Base-by-base conservation (phyloP, 2,888 invertebrate species). In the Drosophila setosimentum region DNA sequence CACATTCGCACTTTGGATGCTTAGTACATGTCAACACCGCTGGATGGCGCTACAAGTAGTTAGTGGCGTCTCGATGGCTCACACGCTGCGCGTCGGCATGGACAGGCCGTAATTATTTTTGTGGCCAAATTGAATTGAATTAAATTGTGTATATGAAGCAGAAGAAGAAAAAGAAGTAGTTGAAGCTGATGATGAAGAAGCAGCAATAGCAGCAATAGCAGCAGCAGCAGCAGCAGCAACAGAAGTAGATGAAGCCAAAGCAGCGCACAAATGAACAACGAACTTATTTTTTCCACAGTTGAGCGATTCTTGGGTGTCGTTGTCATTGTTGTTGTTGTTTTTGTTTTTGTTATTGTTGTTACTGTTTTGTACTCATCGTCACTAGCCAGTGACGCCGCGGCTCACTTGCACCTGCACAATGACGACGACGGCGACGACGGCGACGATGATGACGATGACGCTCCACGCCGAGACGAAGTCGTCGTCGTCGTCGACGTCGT, bases 61-160 rank as follows among this genome's bases (percentile, higher is more conserved):
- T 61, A 50, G 61, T 27, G 45, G 45, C 45, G 45, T 45, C 45
- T 55, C 54, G 18, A 60, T 49, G 48, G 74, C 73, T 87, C 88
- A 82, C 88, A 88, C 86, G 87, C 78, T 83, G 87, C 87, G 87
- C 87, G 88, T 88, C 78, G 84, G 78, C 82, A 76, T 86, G 87
- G 88, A 80, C 88, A 88, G 86, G 73, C 77, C 78, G 88, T 88
- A 88, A 87, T 87, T 87, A 84, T 82, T 84, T 82, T 80, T 87
- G 85, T 83, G 87, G 85, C 90, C 88, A 89, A 89, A 89, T 85
- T 89, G 88, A 88, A 89, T 87, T 87, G 88, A 88, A 87, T 88
- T 87, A 88, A 86, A 79, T 79, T 77, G 84, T 76, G 83, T 74
- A 75, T 73, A 81, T 72, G 76, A 71, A 72, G 73, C 68, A 76